phyloP scores from a whole-genome alignment of 2,113 vertebrate genomes.

The Lagopus leucura region DNA sequence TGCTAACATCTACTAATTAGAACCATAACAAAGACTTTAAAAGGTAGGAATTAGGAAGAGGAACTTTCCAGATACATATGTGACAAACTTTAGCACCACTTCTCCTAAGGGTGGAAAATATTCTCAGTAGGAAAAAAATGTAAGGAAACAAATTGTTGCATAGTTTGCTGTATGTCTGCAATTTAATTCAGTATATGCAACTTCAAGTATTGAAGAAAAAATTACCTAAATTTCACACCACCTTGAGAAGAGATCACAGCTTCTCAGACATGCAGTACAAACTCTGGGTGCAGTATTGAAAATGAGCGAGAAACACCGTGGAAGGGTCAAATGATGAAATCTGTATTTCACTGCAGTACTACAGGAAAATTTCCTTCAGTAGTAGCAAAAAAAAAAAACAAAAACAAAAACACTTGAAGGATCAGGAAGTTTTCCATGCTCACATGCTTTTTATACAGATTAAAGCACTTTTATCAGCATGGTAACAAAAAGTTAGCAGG shows the following conservation, averaged over 20 bases:
- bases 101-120: conserved; percentile 18
- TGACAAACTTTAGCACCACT: conserved; percentile 46
- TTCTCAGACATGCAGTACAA: background rate
- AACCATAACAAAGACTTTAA: conserved; percentile 53
- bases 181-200: background rate
- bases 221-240: background rate
- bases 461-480: background rate
- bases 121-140: background rate
- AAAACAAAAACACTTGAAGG: background rate
- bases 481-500: background rate
- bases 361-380: background rate
- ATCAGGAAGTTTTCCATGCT: background rate
- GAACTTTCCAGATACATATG: conserved; percentile 40
- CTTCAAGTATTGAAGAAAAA: background rate
- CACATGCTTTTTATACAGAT: background rate
- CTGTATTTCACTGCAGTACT: background rate
- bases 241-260: background rate
- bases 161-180: too few relatives aligned
- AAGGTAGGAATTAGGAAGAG: conserved; percentile 62
- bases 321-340: background rate
- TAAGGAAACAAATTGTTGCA: background rate
- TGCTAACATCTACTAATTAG: conserved; percentile 69
- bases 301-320: background rate
- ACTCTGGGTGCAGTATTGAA: background rate
- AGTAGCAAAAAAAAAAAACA: background rate